Conservation (phyloP, 2,888 invertebrate species). For the Drosophila nr. perissopoda region DNA sequence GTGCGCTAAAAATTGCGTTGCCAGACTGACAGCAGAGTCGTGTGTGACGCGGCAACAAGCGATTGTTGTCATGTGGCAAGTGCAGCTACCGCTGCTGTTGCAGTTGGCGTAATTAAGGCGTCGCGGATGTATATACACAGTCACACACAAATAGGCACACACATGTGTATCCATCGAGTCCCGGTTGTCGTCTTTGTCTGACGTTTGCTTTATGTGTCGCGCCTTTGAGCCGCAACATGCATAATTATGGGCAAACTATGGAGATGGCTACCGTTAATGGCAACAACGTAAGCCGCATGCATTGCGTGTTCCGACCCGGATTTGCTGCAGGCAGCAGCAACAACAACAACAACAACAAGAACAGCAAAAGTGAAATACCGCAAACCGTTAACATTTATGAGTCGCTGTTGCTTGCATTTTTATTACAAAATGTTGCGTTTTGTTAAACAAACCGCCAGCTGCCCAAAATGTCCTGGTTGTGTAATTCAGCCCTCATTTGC, state of each 20-base stretch:
- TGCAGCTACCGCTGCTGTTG: slow-evolving; percentile 20
- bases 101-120: slow-evolving; percentile 65
- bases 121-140: slow-evolving; percentile 6
- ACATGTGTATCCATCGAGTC: not conserved
- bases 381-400: slow-evolving; percentile 60
- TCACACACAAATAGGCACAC: not conserved
- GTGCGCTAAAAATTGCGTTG: not conserved
- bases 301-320: slow-evolving; percentile 57
- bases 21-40: slow-evolving; percentile 24
- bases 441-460: slow-evolving; percentile 44
- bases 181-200: slow-evolving; percentile 55
- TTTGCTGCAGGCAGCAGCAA: slow-evolving; percentile 30
- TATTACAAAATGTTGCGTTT: slow-evolving; percentile 60
- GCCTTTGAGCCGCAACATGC: slow-evolving; percentile 60
- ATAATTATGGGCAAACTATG: slow-evolving; percentile 58
- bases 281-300: slow-evolving; percentile 36
- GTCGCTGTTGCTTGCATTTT: slow-evolving; percentile 16
- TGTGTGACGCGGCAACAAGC: slow-evolving; percentile 12
- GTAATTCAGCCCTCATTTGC: slow-evolving; percentile 4
- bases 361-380: slow-evolving; percentile 5
- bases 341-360: slow-evolving; percentile 10
- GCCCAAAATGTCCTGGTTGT: not conserved
- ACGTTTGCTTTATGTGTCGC: slow-evolving; percentile 59
- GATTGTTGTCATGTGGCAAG: slow-evolving; percentile 13
- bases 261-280: slow-evolving; percentile 21